Evolutionary conservation across 1,140 invertebrate genomes (phyloP).

Genomic region (Fopius arisanus): DNA sequence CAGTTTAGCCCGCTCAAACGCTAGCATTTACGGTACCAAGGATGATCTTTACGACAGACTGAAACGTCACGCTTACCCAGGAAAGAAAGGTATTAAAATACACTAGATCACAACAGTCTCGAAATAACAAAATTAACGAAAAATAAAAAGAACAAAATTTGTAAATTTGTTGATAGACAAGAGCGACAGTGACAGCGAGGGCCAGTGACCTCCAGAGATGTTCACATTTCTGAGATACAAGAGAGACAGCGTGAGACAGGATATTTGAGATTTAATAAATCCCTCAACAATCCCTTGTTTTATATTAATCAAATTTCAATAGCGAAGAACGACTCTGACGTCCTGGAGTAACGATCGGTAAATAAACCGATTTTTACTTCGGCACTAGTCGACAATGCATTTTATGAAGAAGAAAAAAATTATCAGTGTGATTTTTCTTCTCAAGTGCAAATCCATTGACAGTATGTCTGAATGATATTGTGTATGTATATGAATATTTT

Average conservation of each 20-base stretch:
- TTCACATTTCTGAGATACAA: not conserved
- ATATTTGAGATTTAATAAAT: not conserved
- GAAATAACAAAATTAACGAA: constrained; percentile 9
- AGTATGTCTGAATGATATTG: constrained; percentile 18
- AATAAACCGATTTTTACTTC: constrained; percentile 45
- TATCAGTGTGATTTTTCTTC: constrained; percentile 1
- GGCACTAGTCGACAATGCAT: constrained; percentile 35
- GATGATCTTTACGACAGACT: constrained; percentile 95
- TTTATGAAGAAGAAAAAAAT: not conserved
- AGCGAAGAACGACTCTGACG: constrained; percentile 33
- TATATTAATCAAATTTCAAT: not conserved
- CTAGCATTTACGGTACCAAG: constrained; percentile 93
- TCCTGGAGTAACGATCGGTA: constrained; percentile 50
- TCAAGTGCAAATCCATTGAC: not conserved
- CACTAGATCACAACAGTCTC: not conserved
- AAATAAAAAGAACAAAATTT: constrained; percentile 35
- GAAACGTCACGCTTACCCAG: constrained; percentile 93
- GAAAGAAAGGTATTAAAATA: constrained; percentile 84
- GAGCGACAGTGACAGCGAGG: constrained; percentile 91
- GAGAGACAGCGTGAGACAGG: not conserved
- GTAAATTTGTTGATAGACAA: constrained; percentile 72
- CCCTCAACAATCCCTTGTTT: not conserved
- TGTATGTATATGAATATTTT: constrained; percentile 13
- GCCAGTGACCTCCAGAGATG: constrained; percentile 69
- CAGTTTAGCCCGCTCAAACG: constrained; percentile 88